A percentile compares a stretch with the other conserved stretches of the same genome.
These are phyloP conservation scores for Oxycera nigricornis DNA, from an alignment of 2,888 invertebrate genomes.

Conservation along the genomic window DNA sequence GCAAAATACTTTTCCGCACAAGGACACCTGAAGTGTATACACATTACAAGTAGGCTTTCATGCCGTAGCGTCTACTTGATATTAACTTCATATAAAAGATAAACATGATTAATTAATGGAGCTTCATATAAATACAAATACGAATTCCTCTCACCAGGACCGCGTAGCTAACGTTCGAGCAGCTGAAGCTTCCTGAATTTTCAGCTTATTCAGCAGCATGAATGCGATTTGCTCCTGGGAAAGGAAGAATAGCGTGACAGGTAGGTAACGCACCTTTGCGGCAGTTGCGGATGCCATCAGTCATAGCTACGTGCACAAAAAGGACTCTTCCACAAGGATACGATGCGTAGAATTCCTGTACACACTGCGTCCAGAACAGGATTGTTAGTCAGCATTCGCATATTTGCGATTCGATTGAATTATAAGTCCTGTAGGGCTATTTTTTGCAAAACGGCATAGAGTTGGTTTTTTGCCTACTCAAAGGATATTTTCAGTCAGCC, in stretches of 20 bases:
- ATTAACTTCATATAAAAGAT: slow-evolving; percentile 35
- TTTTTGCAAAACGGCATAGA: background rate
- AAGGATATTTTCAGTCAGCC: background rate
- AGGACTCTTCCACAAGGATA: background rate
- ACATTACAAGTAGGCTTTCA: no score
- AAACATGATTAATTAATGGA: slow-evolving; percentile 47
- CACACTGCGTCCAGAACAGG: background rate
- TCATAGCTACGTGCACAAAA: slow-evolving; percentile 19
- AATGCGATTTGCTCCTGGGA: background rate
- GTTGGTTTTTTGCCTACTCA: background rate
- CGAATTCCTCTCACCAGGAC: background rate
- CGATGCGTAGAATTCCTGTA: slow-evolving; percentile 3
- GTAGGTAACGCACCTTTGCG: slow-evolving; percentile 24
- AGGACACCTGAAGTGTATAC: slow-evolving; percentile 11
- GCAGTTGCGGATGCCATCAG: slow-evolving; percentile 37
- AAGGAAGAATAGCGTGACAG: background rate
- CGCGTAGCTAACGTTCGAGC: background rate
- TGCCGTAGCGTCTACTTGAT: background rate
- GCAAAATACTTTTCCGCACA: background rate
- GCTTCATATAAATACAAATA: slow-evolving; percentile 44
- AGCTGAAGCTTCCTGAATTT: background rate
- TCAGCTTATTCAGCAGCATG: slow-evolving; percentile 4
- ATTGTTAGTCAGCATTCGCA: background rate
- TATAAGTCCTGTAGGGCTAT: background rate
- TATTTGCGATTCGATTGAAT: slow-evolving; percentile 4